Evolutionary conservation across 1,140 invertebrate species (phyloP), one percentile per base, ranked within the genome.

Genomic region (Metaphire vulgaris): DNA sequence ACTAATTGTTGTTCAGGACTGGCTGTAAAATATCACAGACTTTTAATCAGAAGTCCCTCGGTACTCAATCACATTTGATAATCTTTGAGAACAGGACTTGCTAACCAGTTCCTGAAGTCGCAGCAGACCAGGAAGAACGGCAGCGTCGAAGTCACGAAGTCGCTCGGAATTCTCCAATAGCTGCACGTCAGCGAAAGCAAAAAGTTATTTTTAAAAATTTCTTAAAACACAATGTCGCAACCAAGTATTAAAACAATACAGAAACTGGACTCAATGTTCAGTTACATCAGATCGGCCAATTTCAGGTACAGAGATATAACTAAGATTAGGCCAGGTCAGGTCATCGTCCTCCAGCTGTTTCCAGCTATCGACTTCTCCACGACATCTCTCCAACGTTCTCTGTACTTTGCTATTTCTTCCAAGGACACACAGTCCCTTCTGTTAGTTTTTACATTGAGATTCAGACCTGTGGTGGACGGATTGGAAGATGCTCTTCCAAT

Each of bases 81-180:
- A 2, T 14, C 2, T 32, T 2, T 71, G 12, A 26, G 6, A 71
- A 71, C 14, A 69, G 34, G 34, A 34, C 56, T 6, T 0, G 79
- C 77, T 77, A 75, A 90, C 90, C 15, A 95, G 85, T 87, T 95
- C 92, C 80, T 89, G 89, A 0, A 96, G 82, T 64, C 90, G 87
- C 31, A 92, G 83, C 74, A 96, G 89, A 1, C 89, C 88, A 41
- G 91, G 88, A 16, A 94, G 81, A 79, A 95, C 87, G 84, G 90
- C 91, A 0, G 78, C 72, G 81, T 93, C 91, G 87, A 92, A 90
- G 69, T 90, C 88, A 33, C 91, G 86, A 0, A 96, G 83, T 78
- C 90, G 88, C 75, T 94, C 92, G 68, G 92, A 91, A 82, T 92
- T 92, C 82, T 95, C 92, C 32, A 96, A 88, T 0, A 93, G 85